These are phyloP conservation scores for Hyphantria cunea DNA, from an alignment of 1,140 invertebrate species.

Conservation along the genomic window DNA sequence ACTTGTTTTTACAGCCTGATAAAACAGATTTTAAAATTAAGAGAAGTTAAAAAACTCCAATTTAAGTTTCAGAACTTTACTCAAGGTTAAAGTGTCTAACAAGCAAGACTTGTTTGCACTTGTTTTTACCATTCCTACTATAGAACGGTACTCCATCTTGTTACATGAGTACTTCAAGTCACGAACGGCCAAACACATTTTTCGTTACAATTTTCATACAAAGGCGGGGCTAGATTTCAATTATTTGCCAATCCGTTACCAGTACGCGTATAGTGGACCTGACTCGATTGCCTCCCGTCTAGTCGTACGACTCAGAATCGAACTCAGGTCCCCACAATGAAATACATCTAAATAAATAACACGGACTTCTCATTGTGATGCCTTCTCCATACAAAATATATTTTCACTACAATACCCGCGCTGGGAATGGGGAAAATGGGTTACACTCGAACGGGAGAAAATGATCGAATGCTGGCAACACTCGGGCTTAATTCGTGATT, in stretches of 20 bases:
- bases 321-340: constrained; percentile 53
- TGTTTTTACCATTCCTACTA: too few relatives aligned
- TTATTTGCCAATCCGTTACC: constrained; percentile 65
- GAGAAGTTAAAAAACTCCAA: too few relatives aligned
- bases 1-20: too few relatives aligned
- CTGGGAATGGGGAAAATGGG: constrained; percentile 51
- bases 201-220: constrained; percentile 35
- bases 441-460: constrained; percentile 49
- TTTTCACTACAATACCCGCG: constrained; percentile 53
- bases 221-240: constrained; percentile 56
- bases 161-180: constrained; percentile 1
- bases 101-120: too few relatives aligned
- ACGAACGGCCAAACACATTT: constrained; percentile 21
- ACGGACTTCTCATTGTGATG: constrained; percentile 59
- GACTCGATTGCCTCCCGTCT: constrained; percentile 58
- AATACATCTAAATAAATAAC: constrained; percentile 70
- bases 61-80: too few relatives aligned
- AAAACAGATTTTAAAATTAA: too few relatives aligned
- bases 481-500: constrained; percentile 41
- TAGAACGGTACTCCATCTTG: constrained; percentile 18
- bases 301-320: constrained; percentile 50
- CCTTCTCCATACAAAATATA: constrained; percentile 63
- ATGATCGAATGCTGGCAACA: constrained; percentile 47
- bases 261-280: constrained; percentile 38
- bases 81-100: too few relatives aligned